These are phyloP conservation scores for Trachelus stipa DNA, from an alignment of 2,888 invertebrate genomes.

Conservation along the genomic window DNA sequence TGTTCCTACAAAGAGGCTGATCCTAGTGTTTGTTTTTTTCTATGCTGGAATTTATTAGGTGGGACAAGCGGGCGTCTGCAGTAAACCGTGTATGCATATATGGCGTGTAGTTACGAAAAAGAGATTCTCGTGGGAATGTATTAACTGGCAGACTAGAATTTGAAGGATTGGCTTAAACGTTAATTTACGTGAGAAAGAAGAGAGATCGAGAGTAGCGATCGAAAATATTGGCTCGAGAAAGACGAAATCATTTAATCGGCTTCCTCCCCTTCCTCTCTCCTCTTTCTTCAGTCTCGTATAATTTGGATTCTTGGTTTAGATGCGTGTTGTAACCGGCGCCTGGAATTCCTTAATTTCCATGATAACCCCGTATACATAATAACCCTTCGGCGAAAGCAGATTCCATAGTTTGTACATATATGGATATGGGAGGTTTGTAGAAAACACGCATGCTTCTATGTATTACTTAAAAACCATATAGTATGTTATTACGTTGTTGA, in stretches of 20 bases:
- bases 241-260: background rate
- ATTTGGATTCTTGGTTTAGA: background rate
- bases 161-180: background rate
- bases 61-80: background rate
- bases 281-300: background rate
- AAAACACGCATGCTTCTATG: background rate
- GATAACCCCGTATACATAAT: conserved; percentile 23
- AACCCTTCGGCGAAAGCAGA: conserved; percentile 33
- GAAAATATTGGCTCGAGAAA: background rate
- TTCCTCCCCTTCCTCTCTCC: background rate
- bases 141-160: background rate
- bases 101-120: background rate
- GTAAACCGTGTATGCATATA: background rate
- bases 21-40: background rate
- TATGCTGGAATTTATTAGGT: background rate
- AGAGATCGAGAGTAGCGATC: background rate
- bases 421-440: background rate
- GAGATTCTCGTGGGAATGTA: background rate
- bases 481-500: conserved; percentile 38
- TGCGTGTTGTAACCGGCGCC: background rate
- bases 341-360: conserved; percentile 35
- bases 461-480: conserved; percentile 36
- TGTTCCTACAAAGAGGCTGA: background rate
- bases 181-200: background rate
- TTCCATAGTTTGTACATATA: background rate